phyloP scores from a whole-genome alignment of 2,888 invertebrate genomes.

The Drosophila mettleri region DNA sequence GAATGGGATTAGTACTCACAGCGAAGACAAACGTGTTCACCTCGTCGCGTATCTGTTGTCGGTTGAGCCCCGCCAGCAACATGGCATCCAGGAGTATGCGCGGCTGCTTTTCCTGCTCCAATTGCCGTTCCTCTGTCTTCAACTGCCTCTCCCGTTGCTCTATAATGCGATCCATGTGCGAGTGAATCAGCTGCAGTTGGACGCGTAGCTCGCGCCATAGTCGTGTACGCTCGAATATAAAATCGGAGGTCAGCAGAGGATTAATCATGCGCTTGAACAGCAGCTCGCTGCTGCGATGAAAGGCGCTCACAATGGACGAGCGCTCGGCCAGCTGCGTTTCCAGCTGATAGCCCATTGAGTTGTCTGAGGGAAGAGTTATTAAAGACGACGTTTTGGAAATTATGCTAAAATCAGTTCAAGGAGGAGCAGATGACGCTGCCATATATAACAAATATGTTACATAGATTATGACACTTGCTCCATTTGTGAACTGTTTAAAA shows the following conservation, averaged over 20 bases:
- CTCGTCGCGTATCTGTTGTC: conserved; percentile 88
- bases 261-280: conserved; percentile 83
- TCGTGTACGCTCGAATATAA: conserved; percentile 75
- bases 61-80: conserved; percentile 86
- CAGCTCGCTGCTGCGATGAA: conserved; percentile 86
- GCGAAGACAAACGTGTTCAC: conserved; percentile 85
- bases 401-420: neutral
- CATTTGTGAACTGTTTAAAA: neutral
- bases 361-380: conserved; percentile 86
- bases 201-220: conserved; percentile 60
- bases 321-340: conserved; percentile 82
- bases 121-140: conserved; percentile 71
- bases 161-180: conserved; percentile 76
- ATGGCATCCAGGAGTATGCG: conserved; percentile 87
- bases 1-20: conserved; percentile 53
- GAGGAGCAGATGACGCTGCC: too few species aligned
- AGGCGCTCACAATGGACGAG: conserved; percentile 89
- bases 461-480: too few species aligned
- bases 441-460: too few species aligned
- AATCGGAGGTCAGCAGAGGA: conserved; percentile 78
- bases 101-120: conserved; percentile 1
- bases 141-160: conserved; percentile 55
- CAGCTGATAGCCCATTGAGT: conserved; percentile 91
- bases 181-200: conserved; percentile 74
- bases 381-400: neutral